Conservation (phyloP, 2,888 invertebrate species). For the Epiblema foenella region DNA sequence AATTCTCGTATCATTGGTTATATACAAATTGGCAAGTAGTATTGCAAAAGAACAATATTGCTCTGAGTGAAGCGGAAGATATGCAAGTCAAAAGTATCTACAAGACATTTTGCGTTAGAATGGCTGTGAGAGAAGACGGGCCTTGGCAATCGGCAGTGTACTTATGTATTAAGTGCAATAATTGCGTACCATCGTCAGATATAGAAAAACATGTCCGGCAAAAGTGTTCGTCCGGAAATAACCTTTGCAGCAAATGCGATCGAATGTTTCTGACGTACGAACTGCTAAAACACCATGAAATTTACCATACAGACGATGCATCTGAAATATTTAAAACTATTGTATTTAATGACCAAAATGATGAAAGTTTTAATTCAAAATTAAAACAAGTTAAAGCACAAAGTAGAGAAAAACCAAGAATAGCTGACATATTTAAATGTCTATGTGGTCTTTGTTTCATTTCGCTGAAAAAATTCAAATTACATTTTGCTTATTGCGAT, state of each 20-base stretch:
- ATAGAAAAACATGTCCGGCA: slow-evolving; percentile 14
- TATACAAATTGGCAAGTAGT: slow-evolving; percentile 22
- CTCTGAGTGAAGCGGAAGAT: slow-evolving; percentile 1
- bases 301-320: background rate
- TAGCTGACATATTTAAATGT: slow-evolving; percentile 22
- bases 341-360: slow-evolving; percentile 10
- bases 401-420: background rate
- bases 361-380: slow-evolving; percentile 12
- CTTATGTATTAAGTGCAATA: slow-evolving; percentile 11
- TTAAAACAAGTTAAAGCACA: slow-evolving; percentile 7
- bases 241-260: background rate
- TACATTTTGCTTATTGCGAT: slow-evolving; percentile 18
- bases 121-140: slow-evolving; percentile 11
- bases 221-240: background rate
- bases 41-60: background rate
- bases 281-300: slow-evolving; percentile 15
- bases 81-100: slow-evolving; percentile 17
- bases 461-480: slow-evolving; percentile 11
- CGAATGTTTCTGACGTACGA: slow-evolving; percentile 4
- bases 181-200: slow-evolving; percentile 8
- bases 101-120: slow-evolving; percentile 10
- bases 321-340: slow-evolving; percentile 11
- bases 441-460: slow-evolving; percentile 22
- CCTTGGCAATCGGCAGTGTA: slow-evolving; percentile 19
- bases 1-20: slow-evolving; percentile 16